phyloP scores from a whole-genome alignment of 2,113 vertebrate genomes.

The Taxidea taxus region DNA sequence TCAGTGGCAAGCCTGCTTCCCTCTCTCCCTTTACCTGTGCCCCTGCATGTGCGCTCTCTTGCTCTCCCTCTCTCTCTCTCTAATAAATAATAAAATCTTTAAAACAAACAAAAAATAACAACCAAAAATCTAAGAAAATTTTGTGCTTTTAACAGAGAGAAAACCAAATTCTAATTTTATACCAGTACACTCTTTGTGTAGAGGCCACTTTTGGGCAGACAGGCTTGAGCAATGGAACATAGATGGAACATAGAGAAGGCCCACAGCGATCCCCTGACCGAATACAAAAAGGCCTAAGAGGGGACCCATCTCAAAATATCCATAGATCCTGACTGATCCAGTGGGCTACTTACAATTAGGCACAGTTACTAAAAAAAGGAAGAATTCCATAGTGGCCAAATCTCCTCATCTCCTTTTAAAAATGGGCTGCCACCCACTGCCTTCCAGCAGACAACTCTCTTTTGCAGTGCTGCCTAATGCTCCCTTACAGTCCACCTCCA shows the following conservation, averaged over 20 bases:
- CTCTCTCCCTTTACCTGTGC: background rate
- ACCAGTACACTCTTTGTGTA: background rate
- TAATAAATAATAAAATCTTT: background rate
- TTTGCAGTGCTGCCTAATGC: background rate
- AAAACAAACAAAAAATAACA: background rate
- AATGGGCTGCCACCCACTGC: background rate
- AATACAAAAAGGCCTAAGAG: background rate
- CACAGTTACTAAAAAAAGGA: background rate
- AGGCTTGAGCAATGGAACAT: background rate
- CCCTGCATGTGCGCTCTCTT: no score
- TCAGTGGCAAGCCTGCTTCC: background rate
- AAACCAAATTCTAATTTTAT: background rate
- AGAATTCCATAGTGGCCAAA: background rate
- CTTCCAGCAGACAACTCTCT: background rate
- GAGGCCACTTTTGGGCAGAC: background rate
- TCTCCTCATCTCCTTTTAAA: background rate
- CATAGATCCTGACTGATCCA: background rate
- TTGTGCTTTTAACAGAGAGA: background rate
- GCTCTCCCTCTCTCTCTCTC: no score
- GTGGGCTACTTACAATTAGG: background rate
- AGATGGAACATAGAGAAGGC: background rate
- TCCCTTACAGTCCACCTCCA: no score
- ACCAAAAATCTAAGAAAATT: background rate
- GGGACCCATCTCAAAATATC: background rate
- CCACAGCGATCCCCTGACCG: background rate